Evolutionary conservation across 1,140 invertebrate species (phyloP).

Genomic region (Rhyacophila brunnea): DNA sequence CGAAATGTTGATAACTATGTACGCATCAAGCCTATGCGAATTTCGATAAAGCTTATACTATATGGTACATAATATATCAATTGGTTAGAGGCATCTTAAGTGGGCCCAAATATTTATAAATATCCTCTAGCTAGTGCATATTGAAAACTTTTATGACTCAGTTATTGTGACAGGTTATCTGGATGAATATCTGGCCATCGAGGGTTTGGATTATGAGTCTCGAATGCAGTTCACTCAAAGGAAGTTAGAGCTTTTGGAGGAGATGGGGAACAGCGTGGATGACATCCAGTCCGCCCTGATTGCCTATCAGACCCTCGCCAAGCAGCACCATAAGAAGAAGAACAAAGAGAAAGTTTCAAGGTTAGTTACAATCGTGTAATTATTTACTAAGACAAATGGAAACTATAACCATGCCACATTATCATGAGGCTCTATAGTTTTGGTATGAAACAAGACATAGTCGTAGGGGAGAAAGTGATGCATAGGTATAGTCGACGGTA

Average conservation of each 20-base stretch:
- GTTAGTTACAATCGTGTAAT: constrained; percentile 3
- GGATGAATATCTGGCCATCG: constrained; percentile 28
- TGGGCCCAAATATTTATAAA: too few relatives aligned
- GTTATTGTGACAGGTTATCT: constrained; percentile 30
- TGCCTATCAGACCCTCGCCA: constrained; percentile 15
- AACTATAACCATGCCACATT: background rate
- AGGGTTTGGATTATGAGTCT: constrained; percentile 24
- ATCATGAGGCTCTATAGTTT: too few relatives aligned
- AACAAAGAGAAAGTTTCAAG: constrained; percentile 27
- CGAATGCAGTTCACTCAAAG: constrained; percentile 25
- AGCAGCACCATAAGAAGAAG: constrained; percentile 33
- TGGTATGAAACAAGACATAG: background rate
- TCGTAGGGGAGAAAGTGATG: background rate
- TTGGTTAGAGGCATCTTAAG: too few relatives aligned
- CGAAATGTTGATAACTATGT: too few relatives aligned
- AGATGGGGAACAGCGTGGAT: constrained; percentile 15
- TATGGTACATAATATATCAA: too few relatives aligned
- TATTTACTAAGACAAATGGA: background rate
- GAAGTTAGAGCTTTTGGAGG: constrained; percentile 30
- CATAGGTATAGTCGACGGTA: background rate
- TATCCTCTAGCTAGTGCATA: too few relatives aligned
- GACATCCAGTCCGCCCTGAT: constrained; percentile 21
- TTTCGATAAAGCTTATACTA: too few relatives aligned
- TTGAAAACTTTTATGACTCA: too few relatives aligned
- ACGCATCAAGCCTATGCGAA: too few relatives aligned